Percentiles rank a stretch among this genome's conserved stretches.
These are phyloP conservation scores for Microctenopoma stevenorrisi DNA, from an alignment of 2,797 vertebrate species.

Conservation along the genomic window DNA sequence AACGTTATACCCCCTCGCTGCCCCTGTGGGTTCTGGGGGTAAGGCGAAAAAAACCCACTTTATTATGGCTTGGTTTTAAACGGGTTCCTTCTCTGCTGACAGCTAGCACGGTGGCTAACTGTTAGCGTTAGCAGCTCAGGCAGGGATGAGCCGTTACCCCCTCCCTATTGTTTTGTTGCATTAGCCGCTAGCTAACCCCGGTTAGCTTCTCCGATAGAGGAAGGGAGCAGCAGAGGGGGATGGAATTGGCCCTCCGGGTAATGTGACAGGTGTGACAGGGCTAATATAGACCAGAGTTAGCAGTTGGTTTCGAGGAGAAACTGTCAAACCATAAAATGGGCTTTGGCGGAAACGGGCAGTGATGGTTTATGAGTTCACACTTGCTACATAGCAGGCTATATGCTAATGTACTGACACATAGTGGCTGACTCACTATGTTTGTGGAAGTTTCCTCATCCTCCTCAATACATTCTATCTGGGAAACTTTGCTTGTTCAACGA, in stretches of 20 bases:
- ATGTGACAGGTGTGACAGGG: slow-evolving; percentile 33
- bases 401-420: background rate
- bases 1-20: slow-evolving; percentile 91
- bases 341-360: background rate
- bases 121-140: slow-evolving; percentile 71
- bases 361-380: too few species aligned
- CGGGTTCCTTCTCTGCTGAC: slow-evolving; percentile 24
- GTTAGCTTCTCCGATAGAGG: slow-evolving; percentile 25
- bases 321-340: background rate
- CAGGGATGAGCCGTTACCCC: slow-evolving; percentile 71
- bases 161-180: slow-evolving; percentile 79
- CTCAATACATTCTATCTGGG: too few species aligned
- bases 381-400: background rate
- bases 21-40: slow-evolving; percentile 97
- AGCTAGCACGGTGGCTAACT: slow-evolving; percentile 68
- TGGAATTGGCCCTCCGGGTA: slow-evolving; percentile 30
- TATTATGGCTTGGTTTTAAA: slow-evolving; percentile 8
- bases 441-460: background rate
- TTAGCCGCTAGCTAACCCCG: slow-evolving; percentile 66
- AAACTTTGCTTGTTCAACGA: too few species aligned
- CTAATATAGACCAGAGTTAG: background rate
- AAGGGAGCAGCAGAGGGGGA: background rate
- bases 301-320: background rate
- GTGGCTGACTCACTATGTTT: background rate
- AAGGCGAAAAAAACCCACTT: slow-evolving; percentile 64